Conservation (phyloP, 2,113 vertebrate species). For the Paralichthys olivaceus region DNA sequence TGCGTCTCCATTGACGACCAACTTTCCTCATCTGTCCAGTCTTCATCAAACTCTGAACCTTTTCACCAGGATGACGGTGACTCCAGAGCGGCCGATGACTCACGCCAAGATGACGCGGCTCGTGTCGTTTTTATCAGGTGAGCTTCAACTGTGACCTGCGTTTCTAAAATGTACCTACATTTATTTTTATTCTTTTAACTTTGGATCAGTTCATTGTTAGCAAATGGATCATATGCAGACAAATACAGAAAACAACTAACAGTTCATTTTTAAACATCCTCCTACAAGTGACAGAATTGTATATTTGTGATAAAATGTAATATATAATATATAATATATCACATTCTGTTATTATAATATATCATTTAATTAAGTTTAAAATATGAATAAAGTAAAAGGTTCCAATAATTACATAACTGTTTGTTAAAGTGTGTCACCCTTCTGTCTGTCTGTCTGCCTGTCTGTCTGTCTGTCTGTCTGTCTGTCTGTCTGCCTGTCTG, state of each 20-base stretch:
- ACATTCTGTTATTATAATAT: not conserved
- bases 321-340: not conserved
- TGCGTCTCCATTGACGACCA: not conserved
- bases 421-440: not conserved
- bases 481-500: slow-evolving; percentile 1
- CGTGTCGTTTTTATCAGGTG: slow-evolving; percentile 81
- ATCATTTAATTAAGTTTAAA: not conserved
- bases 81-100: slow-evolving; percentile 65
- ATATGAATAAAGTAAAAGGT: not conserved
- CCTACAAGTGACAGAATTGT: not conserved
- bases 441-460: no score
- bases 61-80: slow-evolving; percentile 67
- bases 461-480: slow-evolving; percentile 17
- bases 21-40: not conserved
- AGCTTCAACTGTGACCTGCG: not conserved
- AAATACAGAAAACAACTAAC: not conserved
- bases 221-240: not conserved
- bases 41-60: not conserved
- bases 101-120: slow-evolving; percentile 80
- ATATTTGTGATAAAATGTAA: not conserved
- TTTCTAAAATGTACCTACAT: no score
- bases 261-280: not conserved
- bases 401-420: not conserved
- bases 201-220: not conserved
- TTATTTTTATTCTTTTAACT: not conserved